Base-by-base conservation (phyloP, 2,888 invertebrate genomes). In the Drosophila longiperda region DNA sequence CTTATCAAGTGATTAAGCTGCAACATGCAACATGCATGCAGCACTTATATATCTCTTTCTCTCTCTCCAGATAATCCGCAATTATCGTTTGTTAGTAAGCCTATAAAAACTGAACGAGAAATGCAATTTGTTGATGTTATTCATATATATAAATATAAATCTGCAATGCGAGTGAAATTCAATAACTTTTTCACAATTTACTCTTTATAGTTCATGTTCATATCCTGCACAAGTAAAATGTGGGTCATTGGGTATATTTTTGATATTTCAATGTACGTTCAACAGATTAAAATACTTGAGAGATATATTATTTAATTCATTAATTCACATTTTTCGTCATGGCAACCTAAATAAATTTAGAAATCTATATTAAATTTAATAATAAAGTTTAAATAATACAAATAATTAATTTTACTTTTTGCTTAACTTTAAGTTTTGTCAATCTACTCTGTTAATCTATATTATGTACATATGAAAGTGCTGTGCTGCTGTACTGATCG, bases 81-180 rank as follows among this genome's bases (percentile, higher is more conserved):
- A 70, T 57, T 57, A 52, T 40, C 23, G 32, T 42, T 55, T 26
- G 48, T 32, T 50, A 2, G 5, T 15, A 23, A 38, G 45, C n/a
- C 55, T 15, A 60, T 66, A 23, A 61, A 66, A 61, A 33, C 3
- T n/a, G 36, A 60, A 7, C 57, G 17, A n/a, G 15, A 17, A 29
- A 7, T 42, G 32, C 17, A 15, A 5, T 33, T 32, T 29, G 6
- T 34, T 34, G 12, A 63, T 53, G 53, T 55, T 68, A 57, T 48
- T 20, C 53, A 57, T 70, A 57, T 70, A 57, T 45, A 58, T 29
- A 45, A 70, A 59, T 61, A 45, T 23, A 58, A 45, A 66, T 50
- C 40, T 59, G 50, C 70, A 74, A 66, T 79, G 9, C 48, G 54
- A 78, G 62, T 68, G 77, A 71, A 83, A 70, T 73, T 66, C 62